A percentile compares a stretch with the other conserved stretches of the same genome.
Conservation (phyloP, 2,888 invertebrate genomes). For the Lasioglossum pauxillum region DNA sequence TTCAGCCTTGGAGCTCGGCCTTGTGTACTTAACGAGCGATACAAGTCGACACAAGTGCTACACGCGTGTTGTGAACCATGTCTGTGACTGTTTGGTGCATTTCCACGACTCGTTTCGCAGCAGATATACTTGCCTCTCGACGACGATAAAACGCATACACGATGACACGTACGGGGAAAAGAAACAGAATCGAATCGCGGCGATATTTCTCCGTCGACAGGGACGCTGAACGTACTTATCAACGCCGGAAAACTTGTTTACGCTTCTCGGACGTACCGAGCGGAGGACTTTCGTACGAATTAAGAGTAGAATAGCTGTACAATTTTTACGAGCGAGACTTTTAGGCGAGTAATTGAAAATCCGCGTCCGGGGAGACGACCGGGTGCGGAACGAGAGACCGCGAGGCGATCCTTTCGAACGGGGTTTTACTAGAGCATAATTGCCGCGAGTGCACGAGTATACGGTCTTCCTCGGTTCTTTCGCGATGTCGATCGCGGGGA, state of each 20-base stretch:
- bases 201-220: constrained; percentile 10
- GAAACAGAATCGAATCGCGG: background rate
- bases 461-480: constrained; percentile 55
- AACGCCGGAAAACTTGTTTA: constrained; percentile 34
- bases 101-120: constrained; percentile 46
- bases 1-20: constrained; percentile 68
- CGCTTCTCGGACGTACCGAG: constrained; percentile 24
- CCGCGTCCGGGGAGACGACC: constrained; percentile 4
- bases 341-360: constrained; percentile 49
- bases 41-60: constrained; percentile 31
- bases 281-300: constrained; percentile 38
- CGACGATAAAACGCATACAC: background rate
- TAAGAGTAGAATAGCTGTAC: constrained; percentile 49
- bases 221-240: constrained; percentile 58
- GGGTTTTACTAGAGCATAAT: constrained; percentile 29
- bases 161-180: background rate
- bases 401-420: constrained; percentile 33
- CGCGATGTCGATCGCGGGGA: constrained; percentile 17
- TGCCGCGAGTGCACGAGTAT: constrained; percentile 26
- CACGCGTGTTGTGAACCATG: constrained; percentile 37
- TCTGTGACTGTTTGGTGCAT: constrained; percentile 58
- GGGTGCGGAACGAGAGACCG: constrained; percentile 26
- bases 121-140: constrained; percentile 34
- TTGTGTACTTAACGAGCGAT: constrained; percentile 79
- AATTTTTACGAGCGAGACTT: constrained; percentile 45